phyloP scores from a whole-genome alignment of 2,797 vertebrate genomes.

The Champsocephalus esox region DNA sequence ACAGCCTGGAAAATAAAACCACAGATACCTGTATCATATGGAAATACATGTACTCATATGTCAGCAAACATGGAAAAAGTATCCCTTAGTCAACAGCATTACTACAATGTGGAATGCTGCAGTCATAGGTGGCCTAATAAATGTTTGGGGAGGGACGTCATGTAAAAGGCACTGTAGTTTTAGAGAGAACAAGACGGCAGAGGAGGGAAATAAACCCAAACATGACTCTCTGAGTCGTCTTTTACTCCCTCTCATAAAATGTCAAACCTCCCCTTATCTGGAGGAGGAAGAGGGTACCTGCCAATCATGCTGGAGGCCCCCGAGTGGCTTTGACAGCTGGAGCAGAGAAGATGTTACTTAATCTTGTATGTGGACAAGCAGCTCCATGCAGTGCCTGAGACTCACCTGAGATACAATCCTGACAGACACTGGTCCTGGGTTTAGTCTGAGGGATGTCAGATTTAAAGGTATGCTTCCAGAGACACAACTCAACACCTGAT shows the following conservation, averaged over 20 bases:
- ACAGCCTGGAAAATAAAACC: constrained; percentile 87
- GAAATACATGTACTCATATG: constrained; percentile 8
- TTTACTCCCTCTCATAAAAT: constrained; percentile 73
- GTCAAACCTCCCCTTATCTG: constrained; percentile 67
- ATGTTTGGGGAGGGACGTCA: constrained; percentile 65
- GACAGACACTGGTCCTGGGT: constrained; percentile 34
- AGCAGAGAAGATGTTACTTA: constrained; percentile 34
- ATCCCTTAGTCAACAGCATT: constrained; percentile 27
- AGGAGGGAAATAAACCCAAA: constrained; percentile 63
- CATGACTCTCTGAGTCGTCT: constrained; percentile 59
- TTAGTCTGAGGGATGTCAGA: constrained; percentile 13
- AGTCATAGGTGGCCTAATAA: constrained; percentile 77
- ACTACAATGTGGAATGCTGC: constrained; percentile 35
- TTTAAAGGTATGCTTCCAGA: constrained; percentile 36
- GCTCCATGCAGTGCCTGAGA: constrained; percentile 34
- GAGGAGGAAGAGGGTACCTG: constrained; percentile 70
- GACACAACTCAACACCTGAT: constrained; percentile 12
- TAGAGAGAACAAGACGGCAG: constrained; percentile 54
- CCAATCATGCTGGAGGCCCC: constrained; percentile 72
- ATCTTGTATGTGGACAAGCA: constrained; percentile 40
- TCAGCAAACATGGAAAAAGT: constrained; percentile 39
- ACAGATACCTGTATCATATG: constrained; percentile 46
- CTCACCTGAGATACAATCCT: constrained; percentile 32
- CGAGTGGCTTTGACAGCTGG: constrained; percentile 62
- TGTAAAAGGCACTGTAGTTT: constrained; percentile 65